A percentile compares a stretch with the other conserved stretches of the same genome.
phyloP scores from a whole-genome alignment of 2,113 vertebrate species.

The human region DNA sequence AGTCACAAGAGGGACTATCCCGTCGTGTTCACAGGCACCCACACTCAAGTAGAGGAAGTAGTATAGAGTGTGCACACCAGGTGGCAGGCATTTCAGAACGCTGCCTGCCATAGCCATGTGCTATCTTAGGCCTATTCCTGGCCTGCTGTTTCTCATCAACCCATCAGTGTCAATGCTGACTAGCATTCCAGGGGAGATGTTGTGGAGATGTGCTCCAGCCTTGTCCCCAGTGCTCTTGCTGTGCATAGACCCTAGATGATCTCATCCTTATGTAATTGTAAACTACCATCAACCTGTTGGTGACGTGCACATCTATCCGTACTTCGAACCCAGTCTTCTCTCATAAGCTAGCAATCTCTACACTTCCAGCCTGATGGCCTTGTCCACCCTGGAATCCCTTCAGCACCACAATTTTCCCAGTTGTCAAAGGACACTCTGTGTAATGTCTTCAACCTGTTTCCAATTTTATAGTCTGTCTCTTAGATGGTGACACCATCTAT shows the following conservation, averaged over 20 bases:
- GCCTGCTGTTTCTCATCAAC: not conserved
- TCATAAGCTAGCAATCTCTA: not conserved
- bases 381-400: not conserved
- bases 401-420: not conserved
- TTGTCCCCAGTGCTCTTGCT: not conserved
- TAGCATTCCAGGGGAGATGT: not conserved
- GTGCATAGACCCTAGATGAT: too few relatives aligned
- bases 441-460: not conserved
- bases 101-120: not conserved
- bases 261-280: not conserved
- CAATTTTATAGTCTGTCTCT: not conserved
- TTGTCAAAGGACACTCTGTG: not conserved
- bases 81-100: too few relatives aligned
- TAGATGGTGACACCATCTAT: not conserved
- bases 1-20: not conserved
- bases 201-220: fast-evolving
- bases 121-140: not conserved
- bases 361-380: too few relatives aligned
- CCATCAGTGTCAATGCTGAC: not conserved
- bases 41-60: not conserved
- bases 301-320: not conserved
- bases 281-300: not conserved
- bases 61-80: not conserved
- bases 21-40: too few relatives aligned
- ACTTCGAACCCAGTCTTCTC: not conserved